Base-by-base conservation (phyloP, 2,888 invertebrate species). In the Drosophila koepferae region DNA sequence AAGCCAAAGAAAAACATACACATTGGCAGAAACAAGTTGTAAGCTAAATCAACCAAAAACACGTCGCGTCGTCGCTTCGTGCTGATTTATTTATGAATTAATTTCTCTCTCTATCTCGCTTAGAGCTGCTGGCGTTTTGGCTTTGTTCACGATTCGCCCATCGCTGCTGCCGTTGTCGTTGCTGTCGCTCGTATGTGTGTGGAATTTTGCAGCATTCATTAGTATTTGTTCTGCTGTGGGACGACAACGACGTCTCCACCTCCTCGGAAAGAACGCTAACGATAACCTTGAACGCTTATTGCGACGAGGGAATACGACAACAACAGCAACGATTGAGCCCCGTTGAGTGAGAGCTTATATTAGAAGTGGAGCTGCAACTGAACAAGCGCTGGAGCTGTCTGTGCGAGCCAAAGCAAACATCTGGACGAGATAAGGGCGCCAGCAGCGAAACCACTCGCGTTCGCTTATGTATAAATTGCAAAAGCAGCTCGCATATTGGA, bases 41-140 rank as follows among this genome's bases (percentile, higher is more conserved):
- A 76, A 76, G 77, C 76, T 63, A 67, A 80, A 20, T 62, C 53
- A 74, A 72, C 51, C 51, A 61, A 77, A 81, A 81, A 74, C 78
- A 80, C 80, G 81, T 81, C 76, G 72, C 64, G 63, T 70, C 72
- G 74, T 62, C 46, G 69, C 56, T 77, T 72, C 69, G 75, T 79
- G 87, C 77, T 80, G 84, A 82, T 85, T 85, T 85, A 85, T 86
- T 85, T 85, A 85, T 85, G 88, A 85, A 85, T 85, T 86, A 82
- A 82, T 85, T 88, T 88, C 80, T 70, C 63, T 78, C 80, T 70
- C 63, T 78, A 74, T 81, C 81, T 74, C 74, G 70, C 79, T 72
- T 73, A 75, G 51, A 51, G 82, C 78, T 76, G 77, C 81, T 76
- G 44, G 49, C 63, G 72, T 56, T 72, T 61, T 58, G 63, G 62